These are phyloP conservation scores for Regulus satrapa DNA, from an alignment of 2,113 vertebrate species.

Conservation along the genomic window DNA sequence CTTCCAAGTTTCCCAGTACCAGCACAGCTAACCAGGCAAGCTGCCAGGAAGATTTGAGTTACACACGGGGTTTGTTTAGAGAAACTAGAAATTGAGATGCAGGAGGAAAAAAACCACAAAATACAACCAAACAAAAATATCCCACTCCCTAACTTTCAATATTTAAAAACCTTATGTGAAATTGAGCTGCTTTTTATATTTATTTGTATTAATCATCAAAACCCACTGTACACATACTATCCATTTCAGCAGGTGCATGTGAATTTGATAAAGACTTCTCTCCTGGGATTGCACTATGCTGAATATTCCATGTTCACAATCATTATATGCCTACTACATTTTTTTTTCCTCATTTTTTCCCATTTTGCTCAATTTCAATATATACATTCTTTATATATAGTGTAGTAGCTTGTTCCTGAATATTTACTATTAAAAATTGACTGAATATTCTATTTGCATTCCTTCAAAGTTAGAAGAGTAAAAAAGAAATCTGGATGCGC, in stretches of 20 bases:
- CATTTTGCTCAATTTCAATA: neutral
- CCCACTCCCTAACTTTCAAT: accelerated
- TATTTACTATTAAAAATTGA: neutral
- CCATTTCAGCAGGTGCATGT: neutral
- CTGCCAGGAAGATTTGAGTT: neutral
- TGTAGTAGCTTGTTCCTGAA: neutral
- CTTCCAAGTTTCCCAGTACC: neutral
- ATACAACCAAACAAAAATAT: neutral
- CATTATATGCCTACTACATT: neutral
- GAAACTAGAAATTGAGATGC: neutral
- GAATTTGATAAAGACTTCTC: neutral
- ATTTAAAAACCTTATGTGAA: neutral
- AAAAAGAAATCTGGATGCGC: neutral
- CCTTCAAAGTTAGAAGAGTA: neutral
- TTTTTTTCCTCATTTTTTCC: neutral
- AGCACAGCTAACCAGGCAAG: neutral
- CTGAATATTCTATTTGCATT: neutral
- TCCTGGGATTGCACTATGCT: neutral
- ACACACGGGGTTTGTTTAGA: neutral
- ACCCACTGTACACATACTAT: neutral
- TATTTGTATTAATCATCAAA: neutral
- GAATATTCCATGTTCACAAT: neutral
- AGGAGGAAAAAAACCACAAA: neutral
- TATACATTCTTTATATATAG: neutral
- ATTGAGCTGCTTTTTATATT: neutral